Conservation (phyloP, 2,113 vertebrate species). For the Oncorhynchus masou region DNA sequence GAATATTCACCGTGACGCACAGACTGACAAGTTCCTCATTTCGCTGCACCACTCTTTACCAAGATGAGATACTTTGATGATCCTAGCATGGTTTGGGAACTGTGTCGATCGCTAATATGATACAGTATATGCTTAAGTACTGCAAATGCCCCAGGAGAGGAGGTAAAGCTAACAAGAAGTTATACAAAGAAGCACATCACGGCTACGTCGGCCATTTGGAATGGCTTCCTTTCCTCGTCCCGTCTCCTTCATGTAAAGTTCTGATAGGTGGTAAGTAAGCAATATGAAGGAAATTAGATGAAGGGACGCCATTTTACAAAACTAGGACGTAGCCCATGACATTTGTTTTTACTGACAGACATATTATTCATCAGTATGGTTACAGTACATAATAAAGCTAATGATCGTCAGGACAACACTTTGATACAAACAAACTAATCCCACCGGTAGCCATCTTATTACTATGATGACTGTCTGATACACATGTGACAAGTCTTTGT, state of each 20-base stretch:
- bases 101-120: background rate
- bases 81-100: background rate
- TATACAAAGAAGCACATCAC: background rate
- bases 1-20: background rate
- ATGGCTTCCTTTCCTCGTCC: background rate
- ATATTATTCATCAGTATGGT: background rate
- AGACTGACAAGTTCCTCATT: constrained; percentile 21
- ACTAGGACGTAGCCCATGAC: background rate
- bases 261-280: background rate
- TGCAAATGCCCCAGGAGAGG: background rate
- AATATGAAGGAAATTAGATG: background rate
- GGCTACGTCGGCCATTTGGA: background rate
- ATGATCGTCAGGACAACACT: background rate
- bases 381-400: background rate
- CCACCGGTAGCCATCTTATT: background rate
- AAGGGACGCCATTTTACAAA: background rate
- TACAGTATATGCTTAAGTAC: too few species aligned
- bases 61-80: constrained; percentile 9
- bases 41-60: constrained; percentile 31
- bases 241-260: background rate
- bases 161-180: background rate
- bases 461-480: background rate
- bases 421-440: background rate
- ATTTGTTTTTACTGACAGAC: background rate
- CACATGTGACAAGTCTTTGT: background rate